Base-by-base conservation (phyloP, 2,888 invertebrate genomes). In the Griposia aprilina region DNA sequence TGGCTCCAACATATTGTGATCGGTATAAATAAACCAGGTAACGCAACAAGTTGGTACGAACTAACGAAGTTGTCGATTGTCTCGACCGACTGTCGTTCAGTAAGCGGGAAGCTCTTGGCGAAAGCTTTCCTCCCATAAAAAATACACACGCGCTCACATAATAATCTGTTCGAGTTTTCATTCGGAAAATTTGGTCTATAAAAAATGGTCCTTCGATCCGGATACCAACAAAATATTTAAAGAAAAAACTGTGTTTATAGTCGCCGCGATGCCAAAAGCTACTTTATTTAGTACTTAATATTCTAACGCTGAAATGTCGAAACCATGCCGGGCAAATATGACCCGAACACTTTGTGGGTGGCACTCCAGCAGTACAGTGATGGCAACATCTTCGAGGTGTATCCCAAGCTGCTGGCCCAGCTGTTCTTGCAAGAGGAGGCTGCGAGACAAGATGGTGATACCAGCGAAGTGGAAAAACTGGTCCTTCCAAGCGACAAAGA, bases 401-500 rank as follows among this genome's bases (percentile, higher is more conserved):
- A 98, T 90, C 97, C 98, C 1, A 97, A 97, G 89, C 94, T 98
- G 4, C 96, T 98, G 92, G 97, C 97, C 1, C 97, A 97, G 79
- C 93, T 98, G 85, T 94, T 98, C 68, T 91, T 97, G 1, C 95
- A 97, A 89, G 95, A 96, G 67, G 95, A 96, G 60, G 96, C 96
- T 30, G 95, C 96, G 4, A 92, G 95, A 70, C 93, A 94, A 77
- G 95, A 94, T 41, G 94, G 95, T 0, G 96, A 97, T 83, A 95
- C 93, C 23, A 94, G 92, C 55, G 97, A 97, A 83, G 94, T 97
- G 20, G 97, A 97, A 82, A 96, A 97, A 63, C 95, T 98, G 78
- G 96, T 98, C 59, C 94, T 98, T 60, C 98, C 98, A 17, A 98
- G 98, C 89, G 98, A 98, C 89, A 97, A 97, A 86, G 97, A 97